Base-by-base conservation (phyloP, 2,888 invertebrate species). In the Sphaerophoria rueppellii region DNA sequence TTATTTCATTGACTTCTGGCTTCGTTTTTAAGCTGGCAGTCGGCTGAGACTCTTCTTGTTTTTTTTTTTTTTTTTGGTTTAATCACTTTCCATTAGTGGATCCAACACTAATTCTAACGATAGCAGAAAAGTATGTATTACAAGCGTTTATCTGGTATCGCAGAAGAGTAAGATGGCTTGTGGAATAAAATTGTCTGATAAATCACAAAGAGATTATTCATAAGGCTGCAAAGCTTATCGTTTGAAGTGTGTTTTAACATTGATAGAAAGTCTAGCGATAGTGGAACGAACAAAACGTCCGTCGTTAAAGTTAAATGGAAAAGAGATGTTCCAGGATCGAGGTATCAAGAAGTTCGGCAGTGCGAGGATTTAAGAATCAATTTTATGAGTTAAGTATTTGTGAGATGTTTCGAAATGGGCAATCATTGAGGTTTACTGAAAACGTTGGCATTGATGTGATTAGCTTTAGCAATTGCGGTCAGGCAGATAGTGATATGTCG, bases 41-140 rank as follows among this genome's bases (percentile, higher is more conserved):
- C 11, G 12, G 35, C 37, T 16, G 35, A 16, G 24, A 24, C 24
- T 63, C 50, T 48, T 63, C 2, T 65, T 71, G 16, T 46, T 58
- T 3, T 43, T 43, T 9, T 72, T 79, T 50, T 24, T 16, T 16
- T 54, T 46, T 46, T 34, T 43, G 6, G n/a, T 73, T 54, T 69
- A 79, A 76, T 83, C 83, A 83, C 83, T 83, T 83, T 83, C 80
- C 83, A 72, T 80, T 80, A 57, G 67, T 67, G 46, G 63, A 7
- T 12, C 12, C 46, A n/a, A 37, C 40, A 54, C 54, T 65, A 54
- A 67, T 54, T 67, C n/a, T 32, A 32, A 67, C 9, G n/a, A 16
- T 65, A 35, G 12, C 11, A 63, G 16, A 14, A 24, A 40, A 2
- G 24, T 24, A 24, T 24, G 4, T 16, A 46, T 11, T 63, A 48